A percentile compares a stretch with the other conserved stretches of the same genome.
These are phyloP conservation scores for Campylorhamphus procurvoides DNA, from an alignment of 2,113 vertebrate genomes.

Conservation along the genomic window DNA sequence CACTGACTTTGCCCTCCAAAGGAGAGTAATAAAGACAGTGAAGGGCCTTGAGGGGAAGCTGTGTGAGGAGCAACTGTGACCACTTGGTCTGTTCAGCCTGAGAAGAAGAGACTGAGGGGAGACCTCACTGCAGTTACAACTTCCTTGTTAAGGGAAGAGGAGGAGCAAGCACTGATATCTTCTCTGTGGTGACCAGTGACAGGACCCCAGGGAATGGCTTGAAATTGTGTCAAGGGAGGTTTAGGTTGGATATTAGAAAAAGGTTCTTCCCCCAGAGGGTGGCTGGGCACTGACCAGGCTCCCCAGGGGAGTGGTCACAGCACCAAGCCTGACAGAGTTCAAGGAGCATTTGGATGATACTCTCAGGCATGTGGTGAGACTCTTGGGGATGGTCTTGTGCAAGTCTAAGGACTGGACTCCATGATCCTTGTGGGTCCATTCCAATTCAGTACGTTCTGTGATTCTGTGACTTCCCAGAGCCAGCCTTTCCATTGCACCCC, in stretches of 20 bases:
- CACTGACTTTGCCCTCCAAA: neutral
- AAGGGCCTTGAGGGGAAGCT: neutral
- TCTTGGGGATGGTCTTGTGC: neutral
- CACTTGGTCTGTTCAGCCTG: neutral
- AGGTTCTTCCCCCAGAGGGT: neutral
- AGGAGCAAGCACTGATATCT: neutral
- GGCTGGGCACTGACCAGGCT: neutral
- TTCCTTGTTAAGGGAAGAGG: neutral
- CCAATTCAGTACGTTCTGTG: neutral
- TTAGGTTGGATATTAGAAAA: neutral
- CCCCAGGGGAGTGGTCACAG: neutral
- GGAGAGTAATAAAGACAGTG: neutral
- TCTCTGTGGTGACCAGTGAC: neutral
- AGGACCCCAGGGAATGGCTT: neutral
- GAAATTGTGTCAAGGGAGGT: neutral
- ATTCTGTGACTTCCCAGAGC: no score
- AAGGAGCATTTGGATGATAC: neutral
- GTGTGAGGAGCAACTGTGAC: neutral
- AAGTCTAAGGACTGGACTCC: neutral
- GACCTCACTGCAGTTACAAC: neutral
- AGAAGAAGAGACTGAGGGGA: neutral
- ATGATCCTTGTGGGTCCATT: neutral
- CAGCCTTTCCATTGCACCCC: accelerated
- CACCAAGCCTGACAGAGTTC: neutral
- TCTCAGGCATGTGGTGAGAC: neutral